Evolutionary conservation across 2,888 invertebrate genomes (phyloP).

Genomic region (Andrena dorsata): DNA sequence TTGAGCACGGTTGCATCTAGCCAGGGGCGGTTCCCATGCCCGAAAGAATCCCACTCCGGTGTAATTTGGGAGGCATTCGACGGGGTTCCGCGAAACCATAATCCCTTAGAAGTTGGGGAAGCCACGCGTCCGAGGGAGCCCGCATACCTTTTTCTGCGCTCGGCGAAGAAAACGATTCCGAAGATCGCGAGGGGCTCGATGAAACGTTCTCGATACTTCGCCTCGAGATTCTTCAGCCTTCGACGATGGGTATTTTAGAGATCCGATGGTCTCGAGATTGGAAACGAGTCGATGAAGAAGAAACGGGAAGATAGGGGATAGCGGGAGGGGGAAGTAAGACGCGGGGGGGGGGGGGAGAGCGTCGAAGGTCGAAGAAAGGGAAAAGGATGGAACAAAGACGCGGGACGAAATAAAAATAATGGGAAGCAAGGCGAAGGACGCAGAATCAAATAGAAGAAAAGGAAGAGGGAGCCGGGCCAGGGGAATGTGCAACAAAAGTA

Average conservation of each 20-base stretch:
- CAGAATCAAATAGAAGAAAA: neutral
- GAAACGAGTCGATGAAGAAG: neutral
- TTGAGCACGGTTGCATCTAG: slow-evolving; percentile 24
- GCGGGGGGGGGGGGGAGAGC: neutral
- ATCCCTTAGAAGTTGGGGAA: slow-evolving; percentile 18
- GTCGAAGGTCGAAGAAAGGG: slow-evolving; percentile 1
- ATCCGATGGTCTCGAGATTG: neutral
- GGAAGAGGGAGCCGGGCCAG: neutral
- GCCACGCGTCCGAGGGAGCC: slow-evolving; percentile 13
- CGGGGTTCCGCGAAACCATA: slow-evolving; percentile 49
- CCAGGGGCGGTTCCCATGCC: slow-evolving; percentile 49
- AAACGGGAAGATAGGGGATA: neutral
- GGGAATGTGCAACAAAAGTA: slow-evolving; percentile 10
- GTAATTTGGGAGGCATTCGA: slow-evolving; percentile 59
- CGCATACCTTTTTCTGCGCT: slow-evolving; percentile 15
- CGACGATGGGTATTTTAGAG: neutral
- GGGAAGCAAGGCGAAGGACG: neutral
- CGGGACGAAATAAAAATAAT: slow-evolving; percentile 23
- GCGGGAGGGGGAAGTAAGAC: neutral
- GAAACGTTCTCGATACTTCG: no score
- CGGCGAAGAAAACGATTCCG: neutral
- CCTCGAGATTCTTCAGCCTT: no score
- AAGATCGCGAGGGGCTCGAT: no score
- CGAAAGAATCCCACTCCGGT: slow-evolving; percentile 46
- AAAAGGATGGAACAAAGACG: neutral